Evolutionary conservation across 2,797 vertebrate genomes (phyloP).

Genomic region (Australoheros facetus): DNA sequence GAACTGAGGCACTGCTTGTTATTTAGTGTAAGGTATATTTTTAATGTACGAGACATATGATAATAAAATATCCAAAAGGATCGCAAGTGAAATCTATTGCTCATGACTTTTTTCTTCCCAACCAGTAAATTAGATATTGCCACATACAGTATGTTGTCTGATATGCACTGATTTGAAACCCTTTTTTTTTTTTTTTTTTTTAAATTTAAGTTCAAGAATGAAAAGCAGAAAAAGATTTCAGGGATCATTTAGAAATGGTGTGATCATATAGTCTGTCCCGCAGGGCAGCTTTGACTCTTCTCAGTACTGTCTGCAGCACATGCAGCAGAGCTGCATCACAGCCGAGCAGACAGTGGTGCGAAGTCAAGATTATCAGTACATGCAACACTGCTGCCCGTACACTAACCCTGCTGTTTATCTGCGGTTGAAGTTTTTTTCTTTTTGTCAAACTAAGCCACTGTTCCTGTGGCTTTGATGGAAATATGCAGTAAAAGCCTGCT

Average conservation of each 20-base stretch:
- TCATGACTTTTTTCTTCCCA: not conserved
- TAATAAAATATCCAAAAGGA: conserved; percentile 65
- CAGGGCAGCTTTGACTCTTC: not conserved
- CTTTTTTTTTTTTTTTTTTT: too few species aligned
- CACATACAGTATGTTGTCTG: not conserved
- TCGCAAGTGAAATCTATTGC: conserved; percentile 56
- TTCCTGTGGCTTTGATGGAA: not conserved
- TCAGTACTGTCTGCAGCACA: not conserved
- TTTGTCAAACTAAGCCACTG: not conserved
- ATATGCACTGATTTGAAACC: not conserved
- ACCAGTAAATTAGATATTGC: not conserved
- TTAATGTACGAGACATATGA: conserved; percentile 67
- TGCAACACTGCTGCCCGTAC: not conserved
- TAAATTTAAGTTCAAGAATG: not conserved
- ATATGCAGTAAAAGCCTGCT: not conserved
- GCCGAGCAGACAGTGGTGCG: accelerated
- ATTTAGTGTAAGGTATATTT: conserved; percentile 77
- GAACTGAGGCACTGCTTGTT: conserved; percentile 53
- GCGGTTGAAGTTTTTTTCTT: not conserved
- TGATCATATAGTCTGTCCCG: not conserved
- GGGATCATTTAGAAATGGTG: not conserved
- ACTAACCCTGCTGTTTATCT: not conserved
- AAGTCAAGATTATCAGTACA: not conserved
- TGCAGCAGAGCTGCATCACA: not conserved
- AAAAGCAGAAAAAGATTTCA: not conserved